phyloP scores from a whole-genome alignment of 2,888 invertebrate genomes.

The Bellardia pandia region DNA sequence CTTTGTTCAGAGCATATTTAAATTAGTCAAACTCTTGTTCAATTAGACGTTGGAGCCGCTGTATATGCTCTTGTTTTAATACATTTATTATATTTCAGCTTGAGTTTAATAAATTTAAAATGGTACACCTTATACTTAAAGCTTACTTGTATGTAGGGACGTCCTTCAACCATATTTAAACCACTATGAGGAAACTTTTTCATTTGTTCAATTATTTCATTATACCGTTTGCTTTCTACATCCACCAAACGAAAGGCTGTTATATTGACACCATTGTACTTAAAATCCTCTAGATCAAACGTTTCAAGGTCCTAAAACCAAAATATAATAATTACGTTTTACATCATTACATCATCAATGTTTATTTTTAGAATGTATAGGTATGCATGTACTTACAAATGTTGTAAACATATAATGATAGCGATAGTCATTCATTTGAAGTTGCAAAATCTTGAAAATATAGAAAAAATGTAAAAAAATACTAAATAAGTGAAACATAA shows the following conservation, averaged over 20 bases:
- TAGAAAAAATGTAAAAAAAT: conserved; percentile 74
- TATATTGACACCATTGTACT: conserved; percentile 97
- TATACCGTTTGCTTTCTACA: conserved; percentile 90
- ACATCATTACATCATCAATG: not conserved
- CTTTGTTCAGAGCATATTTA: too few species aligned
- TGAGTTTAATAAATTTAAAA: too few species aligned
- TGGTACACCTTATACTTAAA: too few species aligned
- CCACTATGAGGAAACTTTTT: conserved; percentile 94
- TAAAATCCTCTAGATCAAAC: conserved; percentile 95
- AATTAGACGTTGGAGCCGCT: too few species aligned
- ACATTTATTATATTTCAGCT: too few species aligned
- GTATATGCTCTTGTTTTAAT: too few species aligned
- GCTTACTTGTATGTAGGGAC: conserved; percentile 88
- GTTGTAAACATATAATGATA: conserved; percentile 98
- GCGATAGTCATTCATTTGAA: conserved; percentile 97
- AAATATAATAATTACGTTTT: not conserved
- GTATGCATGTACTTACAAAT: conserved; percentile 89
- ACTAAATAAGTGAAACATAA: not conserved
- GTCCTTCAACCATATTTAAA: conserved; percentile 88
- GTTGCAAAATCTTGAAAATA: conserved; percentile 91
- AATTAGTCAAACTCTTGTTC: too few species aligned
- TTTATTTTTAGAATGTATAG: not conserved
- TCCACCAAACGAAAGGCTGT: conserved; percentile 96
- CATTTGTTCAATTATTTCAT: conserved; percentile 92
- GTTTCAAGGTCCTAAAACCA: conserved; percentile 91